A percentile compares a stretch with the other conserved stretches of the same genome.
Evolutionary conservation across 2,113 vertebrate species (phyloP).

Genomic region (Gallinago jamesoni): DNA sequence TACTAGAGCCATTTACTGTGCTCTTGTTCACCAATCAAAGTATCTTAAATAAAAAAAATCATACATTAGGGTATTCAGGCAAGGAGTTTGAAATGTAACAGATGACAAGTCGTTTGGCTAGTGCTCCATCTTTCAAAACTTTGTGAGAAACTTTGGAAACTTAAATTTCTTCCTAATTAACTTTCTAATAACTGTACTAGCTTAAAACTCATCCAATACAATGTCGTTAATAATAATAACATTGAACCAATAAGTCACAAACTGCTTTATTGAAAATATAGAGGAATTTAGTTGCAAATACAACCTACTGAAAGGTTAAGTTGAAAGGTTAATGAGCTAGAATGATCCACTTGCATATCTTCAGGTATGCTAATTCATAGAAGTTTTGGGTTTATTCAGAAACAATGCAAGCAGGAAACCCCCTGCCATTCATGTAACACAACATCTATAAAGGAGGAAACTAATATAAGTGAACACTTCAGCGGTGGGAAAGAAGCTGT

Average conservation of each 20-base stretch:
- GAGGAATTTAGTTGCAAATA: not conserved
- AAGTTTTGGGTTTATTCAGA: not conserved
- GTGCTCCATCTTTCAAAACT: not conserved
- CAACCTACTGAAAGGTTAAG: not conserved
- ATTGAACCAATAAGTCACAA: not conserved
- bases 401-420: not conserved
- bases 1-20: not conserved
- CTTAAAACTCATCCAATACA: not conserved
- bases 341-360: not conserved
- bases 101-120: not conserved
- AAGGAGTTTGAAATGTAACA: not conserved
- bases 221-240: not conserved
- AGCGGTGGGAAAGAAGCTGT: not conserved
- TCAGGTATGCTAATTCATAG: not conserved
- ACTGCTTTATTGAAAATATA: not conserved
- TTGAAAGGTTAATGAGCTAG: not conserved
- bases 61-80: not conserved
- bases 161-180: not conserved
- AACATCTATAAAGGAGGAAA: not conserved
- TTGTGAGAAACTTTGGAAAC: not conserved
- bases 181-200: not conserved
- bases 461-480: not conserved
- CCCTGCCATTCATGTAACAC: not conserved
- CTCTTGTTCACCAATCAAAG: not conserved
- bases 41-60: not conserved